phyloP scores from a whole-genome alignment of 2,888 invertebrate species.

The Amphipoea oculea region DNA sequence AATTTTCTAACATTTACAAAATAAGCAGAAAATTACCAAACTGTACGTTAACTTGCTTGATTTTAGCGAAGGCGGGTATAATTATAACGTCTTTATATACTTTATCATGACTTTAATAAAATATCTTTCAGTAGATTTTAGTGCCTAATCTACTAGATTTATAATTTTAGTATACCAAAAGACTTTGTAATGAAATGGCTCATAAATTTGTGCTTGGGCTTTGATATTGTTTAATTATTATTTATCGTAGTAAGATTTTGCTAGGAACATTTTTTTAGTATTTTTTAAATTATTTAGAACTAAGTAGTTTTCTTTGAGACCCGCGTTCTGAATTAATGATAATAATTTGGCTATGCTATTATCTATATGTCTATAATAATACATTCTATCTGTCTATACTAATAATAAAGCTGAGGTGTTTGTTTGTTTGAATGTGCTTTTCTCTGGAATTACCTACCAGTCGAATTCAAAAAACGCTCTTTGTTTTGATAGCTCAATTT shows the following conservation, averaged over 20 bases:
- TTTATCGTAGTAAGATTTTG: background rate
- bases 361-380: too few species aligned
- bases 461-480: too few species aligned
- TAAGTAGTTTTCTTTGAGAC: too few species aligned
- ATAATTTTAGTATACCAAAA: conserved; percentile 7
- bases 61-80: background rate
- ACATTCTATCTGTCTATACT: too few species aligned
- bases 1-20: background rate
- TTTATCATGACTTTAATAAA: background rate
- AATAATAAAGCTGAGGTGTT: too few species aligned
- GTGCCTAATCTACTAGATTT: background rate
- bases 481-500: too few species aligned
- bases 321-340: too few species aligned
- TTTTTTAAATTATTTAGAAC: too few species aligned
- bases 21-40: background rate
- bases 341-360: too few species aligned
- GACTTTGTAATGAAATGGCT: conserved; percentile 7
- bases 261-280: background rate
- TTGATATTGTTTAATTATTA: conserved; percentile 13
- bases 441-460: too few species aligned
- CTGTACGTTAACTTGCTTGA: background rate
- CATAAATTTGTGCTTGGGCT: conserved; percentile 1
- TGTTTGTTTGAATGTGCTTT: too few species aligned
- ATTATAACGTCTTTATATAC: background rate
- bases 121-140: background rate